These are phyloP conservation scores for Urosaurus nigricauda DNA, from an alignment of 2,797 vertebrate species.

Conservation along the genomic window DNA sequence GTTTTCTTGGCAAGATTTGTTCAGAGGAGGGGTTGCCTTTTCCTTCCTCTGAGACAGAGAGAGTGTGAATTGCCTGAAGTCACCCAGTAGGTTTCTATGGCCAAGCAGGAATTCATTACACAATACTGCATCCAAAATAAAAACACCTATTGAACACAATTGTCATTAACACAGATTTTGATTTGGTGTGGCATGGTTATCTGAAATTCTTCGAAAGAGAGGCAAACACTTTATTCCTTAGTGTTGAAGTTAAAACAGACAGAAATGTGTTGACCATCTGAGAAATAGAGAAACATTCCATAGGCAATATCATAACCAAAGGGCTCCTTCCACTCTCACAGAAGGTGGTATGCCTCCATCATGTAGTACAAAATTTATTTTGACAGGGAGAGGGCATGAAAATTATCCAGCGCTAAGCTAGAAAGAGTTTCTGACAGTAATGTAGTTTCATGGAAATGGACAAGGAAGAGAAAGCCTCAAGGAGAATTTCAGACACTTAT, in stretches of 20 bases:
- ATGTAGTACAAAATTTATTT: accelerated
- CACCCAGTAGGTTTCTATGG: too few species aligned
- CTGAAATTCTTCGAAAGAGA: constrained; percentile 52
- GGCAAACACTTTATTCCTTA: constrained; percentile 47
- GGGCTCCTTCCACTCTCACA: background rate
- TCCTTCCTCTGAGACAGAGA: too few species aligned
- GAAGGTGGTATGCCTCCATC: background rate
- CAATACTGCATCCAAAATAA: too few species aligned
- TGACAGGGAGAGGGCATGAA: accelerated
- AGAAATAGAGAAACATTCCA: constrained; percentile 1
- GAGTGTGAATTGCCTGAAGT: too few species aligned
- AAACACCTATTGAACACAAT: constrained; percentile 43
- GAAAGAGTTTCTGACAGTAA: background rate
- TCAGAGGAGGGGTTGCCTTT: too few species aligned
- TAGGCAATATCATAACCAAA: background rate
- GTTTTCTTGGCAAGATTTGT: too few species aligned
- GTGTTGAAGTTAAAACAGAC: constrained; percentile 26
- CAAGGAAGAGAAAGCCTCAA: background rate
- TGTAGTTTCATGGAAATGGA: background rate
- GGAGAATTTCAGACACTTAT: background rate
- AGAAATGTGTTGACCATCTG: constrained; percentile 26
- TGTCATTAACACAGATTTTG: background rate
- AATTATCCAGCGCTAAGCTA: background rate
- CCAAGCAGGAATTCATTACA: too few species aligned
- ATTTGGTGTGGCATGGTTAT: background rate